A percentile compares a stretch with the other conserved stretches of the same genome.
Evolutionary conservation across 2,797 vertebrate genomes (phyloP).

Genomic region (Urocyon cinereoargenteus): DNA sequence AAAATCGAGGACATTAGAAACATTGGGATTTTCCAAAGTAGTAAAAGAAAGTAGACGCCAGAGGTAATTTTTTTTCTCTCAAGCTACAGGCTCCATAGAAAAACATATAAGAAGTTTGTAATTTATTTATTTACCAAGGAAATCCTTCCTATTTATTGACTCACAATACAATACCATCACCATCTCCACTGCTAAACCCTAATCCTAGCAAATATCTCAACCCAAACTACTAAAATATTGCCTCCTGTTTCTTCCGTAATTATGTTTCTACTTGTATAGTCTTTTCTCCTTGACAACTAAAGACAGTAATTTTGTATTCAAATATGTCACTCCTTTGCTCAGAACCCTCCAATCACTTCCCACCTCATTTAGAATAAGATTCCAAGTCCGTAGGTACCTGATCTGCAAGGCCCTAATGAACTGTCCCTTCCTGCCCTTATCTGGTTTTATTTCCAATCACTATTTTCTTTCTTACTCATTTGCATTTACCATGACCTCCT

Average conservation of each 20-base stretch:
- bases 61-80: neutral
- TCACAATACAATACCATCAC: neutral
- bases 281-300: neutral
- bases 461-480: neutral
- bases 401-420: neutral
- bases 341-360: neutral
- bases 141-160: constrained; percentile 1
- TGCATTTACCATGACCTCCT: neutral
- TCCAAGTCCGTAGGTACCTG: neutral
- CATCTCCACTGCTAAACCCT: neutral
- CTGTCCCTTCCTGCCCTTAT: neutral
- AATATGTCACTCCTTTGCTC: neutral
- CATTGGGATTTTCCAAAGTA: neutral
- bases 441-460: neutral
- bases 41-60: neutral
- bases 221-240: neutral
- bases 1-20: neutral
- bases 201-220: neutral
- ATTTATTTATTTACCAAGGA: neutral
- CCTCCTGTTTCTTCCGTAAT: neutral
- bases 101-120: neutral
- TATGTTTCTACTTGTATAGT: neutral
- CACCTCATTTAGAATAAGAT: neutral
- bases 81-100: neutral
- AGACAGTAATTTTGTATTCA: neutral